Evolutionary conservation across 2,113 vertebrate genomes (phyloP).

Genomic region (Mirza zaza): DNA sequence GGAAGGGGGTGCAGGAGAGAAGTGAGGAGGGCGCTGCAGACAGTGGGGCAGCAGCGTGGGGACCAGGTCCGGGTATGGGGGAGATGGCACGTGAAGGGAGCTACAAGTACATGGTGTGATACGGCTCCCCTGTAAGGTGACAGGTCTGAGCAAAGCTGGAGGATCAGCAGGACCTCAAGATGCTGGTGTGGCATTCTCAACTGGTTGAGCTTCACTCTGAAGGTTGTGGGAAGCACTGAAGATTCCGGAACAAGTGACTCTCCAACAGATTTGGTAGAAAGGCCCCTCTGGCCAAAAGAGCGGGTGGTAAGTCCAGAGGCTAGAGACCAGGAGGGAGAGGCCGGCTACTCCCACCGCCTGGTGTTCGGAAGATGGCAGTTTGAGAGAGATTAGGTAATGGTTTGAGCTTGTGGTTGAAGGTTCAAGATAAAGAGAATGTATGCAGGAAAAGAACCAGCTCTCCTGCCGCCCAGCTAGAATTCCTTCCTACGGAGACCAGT

Average conservation of each 20-base stretch:
- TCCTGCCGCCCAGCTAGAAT: not conserved
- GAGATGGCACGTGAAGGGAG: not conserved
- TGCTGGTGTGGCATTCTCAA: not conserved
- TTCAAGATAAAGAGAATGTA: not conserved
- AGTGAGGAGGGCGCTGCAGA: not conserved
- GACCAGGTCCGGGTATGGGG: fast-evolving
- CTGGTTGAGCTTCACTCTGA: not conserved
- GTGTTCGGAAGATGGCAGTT: not conserved
- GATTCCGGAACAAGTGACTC: not conserved
- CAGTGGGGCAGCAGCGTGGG: fast-evolving
- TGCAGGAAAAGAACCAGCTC: not conserved
- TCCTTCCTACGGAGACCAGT: not conserved
- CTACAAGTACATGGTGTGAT: fast-evolving
- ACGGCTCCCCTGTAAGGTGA: fast-evolving
- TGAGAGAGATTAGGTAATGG: not conserved
- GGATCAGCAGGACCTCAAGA: too few relatives aligned
- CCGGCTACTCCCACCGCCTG: fast-evolving
- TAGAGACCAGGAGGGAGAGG: not conserved
- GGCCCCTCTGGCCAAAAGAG: not conserved
- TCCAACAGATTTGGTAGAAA: not conserved
- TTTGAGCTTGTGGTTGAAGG: not conserved
- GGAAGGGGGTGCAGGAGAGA: not conserved
- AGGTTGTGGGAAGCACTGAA: not conserved
- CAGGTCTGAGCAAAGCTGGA: not conserved
- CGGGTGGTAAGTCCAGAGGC: too few relatives aligned